Base-by-base conservation (phyloP, 2,113 vertebrate genomes). In the Aegithalos caudatus region DNA sequence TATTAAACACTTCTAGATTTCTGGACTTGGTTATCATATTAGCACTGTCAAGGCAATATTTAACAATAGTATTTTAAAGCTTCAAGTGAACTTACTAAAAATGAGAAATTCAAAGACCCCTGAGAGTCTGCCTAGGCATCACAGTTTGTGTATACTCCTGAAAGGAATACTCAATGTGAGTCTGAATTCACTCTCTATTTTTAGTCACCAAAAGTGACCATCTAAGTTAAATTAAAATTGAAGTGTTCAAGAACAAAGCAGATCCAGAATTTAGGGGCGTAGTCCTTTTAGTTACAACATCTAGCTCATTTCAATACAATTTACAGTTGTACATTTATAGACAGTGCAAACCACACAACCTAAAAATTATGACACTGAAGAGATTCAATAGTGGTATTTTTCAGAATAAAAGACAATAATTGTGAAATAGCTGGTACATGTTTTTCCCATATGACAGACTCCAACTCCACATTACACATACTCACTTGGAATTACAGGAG, bases 181-280 rank as follows among this genome's bases (percentile, higher is more conserved):
- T 61, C 35, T 37, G 11, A 71, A 77, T 60, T 81, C 27, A 45
- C 21, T 38, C 20, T 25, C 6, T 31, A 51, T 28, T 84, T 85
- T 73, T 18, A 78, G 31, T 44, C 28, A 58, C 7, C 14, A 48
- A 60, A 83, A 28, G n/a, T n/a, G n/a, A n/a, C 31, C 10, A 24
- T 8, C 12, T 12, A 6, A 24, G 14, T 8, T 18, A 73, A 53
- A n/a, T 20, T 44, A 35, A 60, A 47, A 51, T 0, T 11, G 15
- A 78, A 65, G 33, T 2, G 1, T 42, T 19, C 4, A 3, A 91
- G 37, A 58, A 31, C 0, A 3, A 86, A 88, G 38, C 12, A 58
- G 3, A 7, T 50, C 22, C 18, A 80, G 33, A 77, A 83, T 53
- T 40, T 54, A 54, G 5, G 31, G 5, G 2, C 2, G 0, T 6